Evolutionary conservation across 2,113 vertebrate species (phyloP), one percentile per base, ranked within the genome.

Genomic region (Gorsachius goisagi): DNA sequence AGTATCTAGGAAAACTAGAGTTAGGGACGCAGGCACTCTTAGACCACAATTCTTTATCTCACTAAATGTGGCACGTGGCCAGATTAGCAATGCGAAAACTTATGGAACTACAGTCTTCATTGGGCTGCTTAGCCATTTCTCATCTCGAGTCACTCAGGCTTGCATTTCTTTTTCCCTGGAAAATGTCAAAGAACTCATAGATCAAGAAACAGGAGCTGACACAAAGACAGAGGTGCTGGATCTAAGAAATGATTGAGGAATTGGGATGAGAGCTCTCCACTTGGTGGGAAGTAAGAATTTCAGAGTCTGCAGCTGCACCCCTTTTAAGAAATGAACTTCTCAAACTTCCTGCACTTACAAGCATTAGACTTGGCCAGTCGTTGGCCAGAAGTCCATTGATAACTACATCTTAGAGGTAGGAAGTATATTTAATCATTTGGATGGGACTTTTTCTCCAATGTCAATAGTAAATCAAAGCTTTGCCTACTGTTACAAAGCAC

Each of bases 111-210:
- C 9, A 55, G 58, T 32, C 56, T 90, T 83, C 63, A 55, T 15
- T 35, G 44, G 39, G 45, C 78, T 91, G n/a, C 91, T 73, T 41
- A 75, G 89, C 66, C 53, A 32, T 82, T 83, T 83, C 67, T 96
- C 67, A 72, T 79, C 66, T 91, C 0, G 0, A 88, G 71, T 88
- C 85, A 59, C 33, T 80, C 53, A 27, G 63, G 47, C 55, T 88
- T 83, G 63, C 58, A 33, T 83, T 82, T 85, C 64, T 85, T 96
- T 75, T 80, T 52, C 58, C 41, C 55, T 85, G 53, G 32, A 93
- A 95, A 91, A 93, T 22, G 72, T 86, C 45, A 91, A 91, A 96
- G 63, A 85, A 83, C 79, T 93, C 75, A 94, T n/a, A 96, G 78
- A 96, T 93, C 87, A 96, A 94, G 89, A 82, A 45, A 1, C 47